Evolutionary conservation across 2,113 vertebrate species (phyloP), one percentile per base, ranked within the genome.

Genomic region (Semnornis frantzii): DNA sequence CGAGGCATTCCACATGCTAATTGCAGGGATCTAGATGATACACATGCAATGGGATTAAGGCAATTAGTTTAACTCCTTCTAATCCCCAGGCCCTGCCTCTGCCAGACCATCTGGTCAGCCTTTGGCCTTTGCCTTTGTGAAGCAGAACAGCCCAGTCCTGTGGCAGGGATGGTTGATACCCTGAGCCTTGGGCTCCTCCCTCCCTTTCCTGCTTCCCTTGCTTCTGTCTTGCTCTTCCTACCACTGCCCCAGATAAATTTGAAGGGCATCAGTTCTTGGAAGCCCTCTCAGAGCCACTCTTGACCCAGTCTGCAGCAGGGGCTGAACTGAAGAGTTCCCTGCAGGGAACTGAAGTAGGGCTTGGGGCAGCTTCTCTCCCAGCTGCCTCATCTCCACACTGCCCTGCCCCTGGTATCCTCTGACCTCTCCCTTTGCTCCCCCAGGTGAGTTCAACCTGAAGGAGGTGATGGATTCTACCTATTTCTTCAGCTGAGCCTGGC

Each of bases 401-500:
- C 34, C 33, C 44, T 34, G 17, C 0, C 21, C 23, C 28, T 20
- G 33, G 63, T 62, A 13, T 37, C 12, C 21, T 48, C 73, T 83
- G 16, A 60, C 50, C 21, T 73, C 20, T 72, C 30, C 18, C 48
- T 20, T 20, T 4, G 0, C 62, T 72, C 25, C 30, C 28, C 15
- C 85, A 99, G 99, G 99, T 10, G 90, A 98, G 75, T 99, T 99
- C 62, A 97, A 99, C 97, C 97, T 99, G 75, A 73, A 98, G 71
- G 95, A 92, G 37, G 99, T 99, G 95, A 99, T 98, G 91, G 94
- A 96, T 52, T 99, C 99, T 33, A 98, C 98, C 1, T 99, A 99
- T 92, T 99, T 99, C 98, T 99, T 99, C 98, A 99, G 99, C 97
- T 99, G 98, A 99, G 55, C 57, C 48, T 9, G 0, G 19, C 46